These are phyloP conservation scores for Mimumesa dahlbomi DNA, from an alignment of 2,888 invertebrate genomes.

Conservation along the genomic window DNA sequence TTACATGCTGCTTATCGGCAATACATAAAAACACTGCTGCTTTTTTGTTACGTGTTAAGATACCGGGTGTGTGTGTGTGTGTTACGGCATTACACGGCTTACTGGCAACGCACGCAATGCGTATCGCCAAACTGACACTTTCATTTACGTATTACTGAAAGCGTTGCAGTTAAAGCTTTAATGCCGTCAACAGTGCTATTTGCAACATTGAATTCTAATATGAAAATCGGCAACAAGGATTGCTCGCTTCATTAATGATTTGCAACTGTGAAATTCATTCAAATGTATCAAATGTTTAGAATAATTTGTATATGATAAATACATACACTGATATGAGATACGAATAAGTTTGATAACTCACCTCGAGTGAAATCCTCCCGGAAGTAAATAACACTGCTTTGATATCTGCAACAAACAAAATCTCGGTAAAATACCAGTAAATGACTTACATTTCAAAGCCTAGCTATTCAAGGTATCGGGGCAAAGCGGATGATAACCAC, in stretches of 20 bases:
- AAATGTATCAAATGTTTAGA: neutral
- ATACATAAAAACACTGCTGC: neutral
- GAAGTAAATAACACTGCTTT: neutral
- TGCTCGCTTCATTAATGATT: no score
- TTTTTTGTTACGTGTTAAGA: neutral
- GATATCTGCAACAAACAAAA: neutral
- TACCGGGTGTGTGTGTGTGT: neutral
- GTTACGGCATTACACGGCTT: neutral
- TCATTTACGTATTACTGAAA: constrained; percentile 2
- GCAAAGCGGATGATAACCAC: neutral
- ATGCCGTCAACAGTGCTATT: no score
- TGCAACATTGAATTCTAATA: no score
- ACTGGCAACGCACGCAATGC: neutral
- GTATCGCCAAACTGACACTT: neutral
- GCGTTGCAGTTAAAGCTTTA: no score
- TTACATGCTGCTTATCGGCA: neutral
- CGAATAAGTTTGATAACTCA: constrained; percentile 2
- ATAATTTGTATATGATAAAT: neutral
- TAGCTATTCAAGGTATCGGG: neutral
- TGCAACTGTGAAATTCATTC: no score
- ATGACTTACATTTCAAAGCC: no score
- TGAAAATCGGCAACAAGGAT: no score
- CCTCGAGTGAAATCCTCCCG: neutral
- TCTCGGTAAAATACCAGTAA: neutral
- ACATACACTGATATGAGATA: neutral